Base-by-base conservation (phyloP, 2,113 vertebrate species). In the Hystrix cristata region DNA sequence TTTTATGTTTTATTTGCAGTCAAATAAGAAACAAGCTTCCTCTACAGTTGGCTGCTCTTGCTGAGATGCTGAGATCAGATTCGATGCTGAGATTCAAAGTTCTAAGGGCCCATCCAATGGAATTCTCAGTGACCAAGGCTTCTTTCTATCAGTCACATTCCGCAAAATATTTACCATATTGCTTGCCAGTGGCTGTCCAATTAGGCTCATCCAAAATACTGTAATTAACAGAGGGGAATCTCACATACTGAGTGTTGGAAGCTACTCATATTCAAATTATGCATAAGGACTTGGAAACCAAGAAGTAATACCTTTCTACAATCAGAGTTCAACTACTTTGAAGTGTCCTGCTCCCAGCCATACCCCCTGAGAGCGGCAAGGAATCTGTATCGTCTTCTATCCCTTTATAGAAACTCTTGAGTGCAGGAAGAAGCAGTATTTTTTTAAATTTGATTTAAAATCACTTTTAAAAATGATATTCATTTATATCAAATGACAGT, bases 171-270 rank as follows among this genome's bases (percentile, higher is more conserved):
- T 94, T 93, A 84, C 65, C 95, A 99, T 97, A 98, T 97, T 98
- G 97, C 83, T 38, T 98, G 98, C 98, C 96, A 59, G 87, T 94
- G 97, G 98, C 98, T 98, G 98, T 98, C 98, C 98, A 99, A 98
- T 99, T 98, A 98, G 97, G 98, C 98, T 99, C 87, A 86, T 99
- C 97, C 98, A 96, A 99, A 99, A 99, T 98, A 98, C 97, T 98
- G 83, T 98, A 98, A 99, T 99, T 99, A 99, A 98, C 98, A 98
- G 98, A 99, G 98, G 97, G 98, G 97, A 98, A 97, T 97, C 98
- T 98, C 98, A 98, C 43, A 62, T 92, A 98, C 98, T 99, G 99
- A 98, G 98, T 98, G 97, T 93, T 98, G 97, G 96, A 97, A 98
- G 95, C 97, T 98, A 98, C 97, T 99, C 97, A 95, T 46, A 98